Percentiles rank a stretch among this genome's conserved stretches.
These are phyloP conservation scores for Himantopus leucocephalus DNA, from an alignment of 2,113 vertebrate species.

Conservation along the genomic window DNA sequence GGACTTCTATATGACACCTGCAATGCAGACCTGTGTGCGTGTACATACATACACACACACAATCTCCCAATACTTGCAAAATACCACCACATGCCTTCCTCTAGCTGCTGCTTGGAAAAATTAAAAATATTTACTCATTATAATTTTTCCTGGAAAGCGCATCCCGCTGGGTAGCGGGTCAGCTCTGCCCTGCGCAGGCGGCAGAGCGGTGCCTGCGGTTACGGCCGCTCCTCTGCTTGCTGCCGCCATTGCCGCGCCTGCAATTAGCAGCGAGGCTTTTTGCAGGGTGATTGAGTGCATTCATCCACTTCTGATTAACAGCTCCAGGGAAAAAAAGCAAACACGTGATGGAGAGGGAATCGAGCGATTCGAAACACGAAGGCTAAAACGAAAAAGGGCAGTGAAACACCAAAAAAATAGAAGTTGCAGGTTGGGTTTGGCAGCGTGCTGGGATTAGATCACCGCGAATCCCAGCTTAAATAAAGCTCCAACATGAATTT, in stretches of 20 bases:
- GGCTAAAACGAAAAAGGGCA: not conserved
- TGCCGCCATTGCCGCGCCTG: not conserved
- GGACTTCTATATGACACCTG: not conserved
- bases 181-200: too few species aligned
- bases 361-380: rapidly evolving
- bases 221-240: not conserved
- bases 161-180: rapidly evolving
- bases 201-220: not conserved
- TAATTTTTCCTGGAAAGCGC: not conserved
- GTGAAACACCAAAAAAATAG: rapidly evolving
- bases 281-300: not conserved
- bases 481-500: slow-evolving; percentile 33
- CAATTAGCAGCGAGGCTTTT: not conserved
- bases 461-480: not conserved
- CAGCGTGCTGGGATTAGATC: not conserved
- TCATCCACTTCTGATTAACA: not conserved
- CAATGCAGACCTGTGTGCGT: not conserved
- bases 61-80: not conserved
- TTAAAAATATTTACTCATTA: not conserved
- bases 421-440: not conserved
- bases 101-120: not conserved
- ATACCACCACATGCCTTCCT: not conserved
- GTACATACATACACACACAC: too few species aligned
- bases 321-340: not conserved
- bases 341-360: rapidly evolving